These are phyloP conservation scores for Pinna nobilis DNA, from an alignment of 1,140 invertebrate species.

Conservation along the genomic window DNA sequence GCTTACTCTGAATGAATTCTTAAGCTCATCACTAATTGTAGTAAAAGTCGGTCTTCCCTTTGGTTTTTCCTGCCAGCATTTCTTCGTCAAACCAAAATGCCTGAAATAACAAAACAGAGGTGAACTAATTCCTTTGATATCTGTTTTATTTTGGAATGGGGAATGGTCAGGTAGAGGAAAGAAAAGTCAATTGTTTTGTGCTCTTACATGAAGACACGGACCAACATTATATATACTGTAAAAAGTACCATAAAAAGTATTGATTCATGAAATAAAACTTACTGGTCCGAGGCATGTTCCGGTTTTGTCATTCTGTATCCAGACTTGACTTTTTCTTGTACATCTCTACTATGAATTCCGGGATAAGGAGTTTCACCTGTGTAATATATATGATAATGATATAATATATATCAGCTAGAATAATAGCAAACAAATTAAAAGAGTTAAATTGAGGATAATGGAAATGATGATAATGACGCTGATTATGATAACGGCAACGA, in stretches of 20 bases:
- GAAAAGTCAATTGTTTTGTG: too few relatives aligned
- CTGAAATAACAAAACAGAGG: background rate
- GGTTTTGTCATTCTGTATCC: slow-evolving; percentile 57
- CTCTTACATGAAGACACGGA: background rate
- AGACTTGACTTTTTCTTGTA: slow-evolving; percentile 77
- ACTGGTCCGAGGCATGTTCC: slow-evolving; percentile 52
- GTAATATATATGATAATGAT: background rate
- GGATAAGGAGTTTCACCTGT: slow-evolving; percentile 84
- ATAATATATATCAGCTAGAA: background rate
- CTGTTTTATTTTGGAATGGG: background rate
- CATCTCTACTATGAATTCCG: slow-evolving; percentile 83
- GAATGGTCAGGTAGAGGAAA: too few relatives aligned
- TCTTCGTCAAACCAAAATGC: background rate
- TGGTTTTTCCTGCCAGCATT: background rate
- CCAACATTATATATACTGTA: background rate
- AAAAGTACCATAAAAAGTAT: background rate
- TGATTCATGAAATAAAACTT: slow-evolving; percentile 12
- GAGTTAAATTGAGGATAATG: background rate
- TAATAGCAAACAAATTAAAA: background rate
- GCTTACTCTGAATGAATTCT: background rate
- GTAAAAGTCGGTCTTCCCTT: slow-evolving; percentile 4
- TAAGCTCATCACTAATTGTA: background rate
- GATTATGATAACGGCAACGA: too few relatives aligned
- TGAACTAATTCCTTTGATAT: background rate
- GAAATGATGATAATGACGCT: too few relatives aligned